Evolutionary conservation across 2,113 vertebrate species (phyloP).

Genomic region (Mola mola): DNA sequence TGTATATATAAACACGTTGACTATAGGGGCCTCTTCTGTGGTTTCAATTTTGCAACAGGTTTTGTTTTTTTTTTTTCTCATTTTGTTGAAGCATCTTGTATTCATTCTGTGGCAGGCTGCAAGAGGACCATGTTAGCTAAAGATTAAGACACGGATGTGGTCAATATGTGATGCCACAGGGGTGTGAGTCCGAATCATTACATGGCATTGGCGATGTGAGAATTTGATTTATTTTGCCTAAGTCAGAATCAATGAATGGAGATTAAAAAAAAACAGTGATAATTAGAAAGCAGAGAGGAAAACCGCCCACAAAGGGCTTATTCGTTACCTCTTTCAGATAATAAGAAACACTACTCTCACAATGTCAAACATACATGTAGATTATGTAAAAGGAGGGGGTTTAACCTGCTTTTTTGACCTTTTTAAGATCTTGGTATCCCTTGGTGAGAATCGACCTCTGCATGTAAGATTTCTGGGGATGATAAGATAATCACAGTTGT

Average conservation of each 20-base stretch:
- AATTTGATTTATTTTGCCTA: too few species aligned
- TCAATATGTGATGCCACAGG: conserved; percentile 22
- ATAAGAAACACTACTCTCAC: neutral
- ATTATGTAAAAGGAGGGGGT: neutral
- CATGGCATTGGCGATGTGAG: neutral
- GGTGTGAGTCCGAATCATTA: conserved; percentile 7
- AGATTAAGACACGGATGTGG: conserved; percentile 28
- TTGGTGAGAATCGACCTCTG: too few species aligned
- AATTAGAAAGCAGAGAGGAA: neutral
- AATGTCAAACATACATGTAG: neutral
- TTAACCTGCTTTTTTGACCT: too few species aligned
- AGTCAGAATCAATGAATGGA: too few species aligned
- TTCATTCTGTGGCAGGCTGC: conserved; percentile 27
- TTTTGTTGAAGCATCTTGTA: conserved; percentile 27
- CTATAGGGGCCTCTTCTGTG: conserved; percentile 42
- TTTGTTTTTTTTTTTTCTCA: conserved; percentile 18
- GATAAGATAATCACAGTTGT: too few species aligned
- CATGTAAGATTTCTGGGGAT: too few species aligned
- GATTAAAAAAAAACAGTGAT: too few species aligned
- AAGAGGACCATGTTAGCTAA: conserved; percentile 28
- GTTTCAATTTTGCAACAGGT: conserved; percentile 30
- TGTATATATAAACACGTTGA: conserved; percentile 50
- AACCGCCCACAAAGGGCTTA: neutral
- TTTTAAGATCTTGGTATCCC: too few species aligned
- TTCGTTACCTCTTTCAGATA: neutral